Evolutionary conservation across 2,113 vertebrate genomes (phyloP).

Genomic region (Etia nguti): DNA sequence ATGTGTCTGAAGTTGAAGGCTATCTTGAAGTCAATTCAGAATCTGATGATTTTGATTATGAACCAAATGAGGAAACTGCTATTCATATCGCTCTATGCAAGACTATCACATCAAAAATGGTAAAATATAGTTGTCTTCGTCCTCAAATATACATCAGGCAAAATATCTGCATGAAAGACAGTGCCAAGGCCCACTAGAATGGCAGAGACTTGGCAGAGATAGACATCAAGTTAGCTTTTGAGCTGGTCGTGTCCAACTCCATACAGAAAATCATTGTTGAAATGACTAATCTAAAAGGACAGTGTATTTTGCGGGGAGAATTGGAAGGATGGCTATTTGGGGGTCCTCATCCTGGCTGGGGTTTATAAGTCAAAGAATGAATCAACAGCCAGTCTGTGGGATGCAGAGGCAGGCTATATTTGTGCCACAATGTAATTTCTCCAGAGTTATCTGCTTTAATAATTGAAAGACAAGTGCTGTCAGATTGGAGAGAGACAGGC

Average conservation of each 20-base stretch:
- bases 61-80: not conserved
- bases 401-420: not conserved
- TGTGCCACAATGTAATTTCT: not conserved
- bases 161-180: not conserved
- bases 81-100: not conserved
- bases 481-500: not conserved
- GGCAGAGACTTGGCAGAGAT: not conserved
- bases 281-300: not conserved
- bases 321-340: not conserved
- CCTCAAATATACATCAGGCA: not conserved
- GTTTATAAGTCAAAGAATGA: not conserved
- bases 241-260: not conserved
- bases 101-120: not conserved
- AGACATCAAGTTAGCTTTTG: not conserved
- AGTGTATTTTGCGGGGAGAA: not conserved
- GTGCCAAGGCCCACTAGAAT: not conserved
- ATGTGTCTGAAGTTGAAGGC: not conserved
- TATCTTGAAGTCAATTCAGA: not conserved
- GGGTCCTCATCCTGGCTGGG: not conserved
- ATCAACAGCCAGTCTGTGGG: not conserved
- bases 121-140: not conserved
- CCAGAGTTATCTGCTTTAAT: not conserved
- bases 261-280: not conserved
- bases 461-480: not conserved
- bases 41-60: not conserved